These are phyloP conservation scores for Bos indicus DNA, from an alignment of 2,113 vertebrate species.

Conservation along the genomic window DNA sequence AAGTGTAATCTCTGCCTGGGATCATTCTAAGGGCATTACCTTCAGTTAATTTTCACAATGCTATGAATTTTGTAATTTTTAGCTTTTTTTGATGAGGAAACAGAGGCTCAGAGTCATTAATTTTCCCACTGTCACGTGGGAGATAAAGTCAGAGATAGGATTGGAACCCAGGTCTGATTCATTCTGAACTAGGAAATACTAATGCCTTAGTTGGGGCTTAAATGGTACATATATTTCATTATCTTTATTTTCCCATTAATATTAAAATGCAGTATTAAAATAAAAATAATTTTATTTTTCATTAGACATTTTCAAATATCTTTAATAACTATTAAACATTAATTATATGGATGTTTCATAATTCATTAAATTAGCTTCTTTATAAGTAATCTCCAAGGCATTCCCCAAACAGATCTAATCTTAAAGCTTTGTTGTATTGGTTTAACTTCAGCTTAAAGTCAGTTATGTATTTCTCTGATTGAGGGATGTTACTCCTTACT, in stretches of 20 bases:
- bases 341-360: not conserved
- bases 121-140: not conserved
- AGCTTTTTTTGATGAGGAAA: not conserved
- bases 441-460: not conserved
- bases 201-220: not conserved
- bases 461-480: not conserved
- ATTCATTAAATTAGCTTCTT: not conserved
- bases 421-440: not conserved
- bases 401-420: not conserved
- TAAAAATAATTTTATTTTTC: not conserved
- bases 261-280: not conserved
- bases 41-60: not conserved
- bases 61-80: not conserved
- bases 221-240: not conserved
- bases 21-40: not conserved
- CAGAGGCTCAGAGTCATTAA: not conserved
- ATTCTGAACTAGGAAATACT: not conserved
- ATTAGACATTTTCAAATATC: constrained; percentile 23
- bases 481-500: not conserved
- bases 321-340: not conserved
- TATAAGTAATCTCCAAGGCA: not conserved
- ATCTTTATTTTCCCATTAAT: not conserved
- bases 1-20: not conserved
- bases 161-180: not conserved
- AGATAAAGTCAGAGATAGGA: not conserved